Evolutionary conservation across 2,797 vertebrate species (phyloP).

Genomic region (Enteromius afrohamiltoni): DNA sequence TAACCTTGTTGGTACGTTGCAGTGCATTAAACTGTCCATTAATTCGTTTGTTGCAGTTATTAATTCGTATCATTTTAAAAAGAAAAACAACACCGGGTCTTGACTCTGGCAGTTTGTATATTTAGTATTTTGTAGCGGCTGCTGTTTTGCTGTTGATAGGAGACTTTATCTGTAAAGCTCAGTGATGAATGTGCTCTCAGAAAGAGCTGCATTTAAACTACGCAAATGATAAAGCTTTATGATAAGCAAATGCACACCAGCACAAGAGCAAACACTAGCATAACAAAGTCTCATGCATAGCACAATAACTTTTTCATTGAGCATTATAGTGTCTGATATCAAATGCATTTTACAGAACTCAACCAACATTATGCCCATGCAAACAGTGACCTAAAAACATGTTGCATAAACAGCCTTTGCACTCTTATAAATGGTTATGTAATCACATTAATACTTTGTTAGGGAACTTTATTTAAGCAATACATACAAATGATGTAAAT

Average conservation of each 20-base stretch:
- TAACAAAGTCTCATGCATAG: neutral
- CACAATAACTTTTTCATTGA: conserved; percentile 35
- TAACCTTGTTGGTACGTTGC: neutral
- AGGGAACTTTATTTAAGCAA: neutral
- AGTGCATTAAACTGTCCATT: neutral
- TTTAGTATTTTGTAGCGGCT: neutral
- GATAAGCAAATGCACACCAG: conserved; percentile 46
- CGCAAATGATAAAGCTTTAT: neutral
- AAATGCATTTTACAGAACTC: conserved; percentile 25
- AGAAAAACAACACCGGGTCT: neutral
- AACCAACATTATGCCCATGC: conserved; percentile 10
- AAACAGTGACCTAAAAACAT: conserved; percentile 38
- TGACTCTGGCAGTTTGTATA: neutral
- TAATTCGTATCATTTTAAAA: neutral
- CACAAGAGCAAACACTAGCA: conserved; percentile 1
- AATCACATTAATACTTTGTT: conserved; percentile 56
- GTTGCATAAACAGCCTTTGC: conserved; percentile 14
- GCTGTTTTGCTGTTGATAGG: conserved; percentile 17
- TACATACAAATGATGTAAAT: no score
- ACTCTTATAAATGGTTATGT: conserved; percentile 61
- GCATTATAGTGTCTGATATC: neutral
- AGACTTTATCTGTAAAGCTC: conserved; percentile 27
- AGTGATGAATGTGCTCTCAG: conserved; percentile 32
- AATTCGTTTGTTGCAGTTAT: neutral
- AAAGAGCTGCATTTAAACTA: conserved; percentile 16